Percentiles rank a stretch among this genome's conserved stretches.
These are phyloP conservation scores for Beris chalybata DNA, from an alignment of 2,888 invertebrate species.

Conservation along the genomic window DNA sequence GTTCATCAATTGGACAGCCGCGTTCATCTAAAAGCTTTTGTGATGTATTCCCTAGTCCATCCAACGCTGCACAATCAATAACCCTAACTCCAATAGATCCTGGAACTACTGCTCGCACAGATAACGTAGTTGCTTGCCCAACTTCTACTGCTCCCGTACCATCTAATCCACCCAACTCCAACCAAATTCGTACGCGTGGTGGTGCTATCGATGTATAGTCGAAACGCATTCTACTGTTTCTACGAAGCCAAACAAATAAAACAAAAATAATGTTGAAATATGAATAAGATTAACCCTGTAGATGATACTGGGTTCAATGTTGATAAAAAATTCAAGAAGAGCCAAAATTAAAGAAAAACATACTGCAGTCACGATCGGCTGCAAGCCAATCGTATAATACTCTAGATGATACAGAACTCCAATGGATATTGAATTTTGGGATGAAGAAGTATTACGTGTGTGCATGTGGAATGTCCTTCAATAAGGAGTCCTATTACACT, in stretches of 20 bases:
- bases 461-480: too few species aligned
- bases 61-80: slow-evolving; percentile 76
- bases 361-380: too few species aligned
- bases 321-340: too few species aligned
- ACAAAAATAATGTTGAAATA: background rate
- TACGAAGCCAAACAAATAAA: background rate
- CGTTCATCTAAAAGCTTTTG: slow-evolving; percentile 73
- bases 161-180: slow-evolving; percentile 62
- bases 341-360: too few species aligned
- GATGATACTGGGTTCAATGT: too few species aligned
- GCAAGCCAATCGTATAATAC: too few species aligned
- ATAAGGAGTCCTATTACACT: too few species aligned
- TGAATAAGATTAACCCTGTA: too few species aligned
- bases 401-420: too few species aligned
- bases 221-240: slow-evolving; percentile 30
- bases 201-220: slow-evolving; percentile 53
- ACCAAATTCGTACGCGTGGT: slow-evolving; percentile 69
- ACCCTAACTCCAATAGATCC: slow-evolving; percentile 74
- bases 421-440: too few species aligned
- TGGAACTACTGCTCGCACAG: slow-evolving; percentile 56
- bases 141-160: slow-evolving; percentile 68
- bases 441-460: too few species aligned
- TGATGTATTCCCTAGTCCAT: slow-evolving; percentile 74
- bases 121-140: slow-evolving; percentile 70
- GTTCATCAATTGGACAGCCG: slow-evolving; percentile 75